phyloP scores from a whole-genome alignment of 2,113 vertebrate species.

The Mola mola region DNA sequence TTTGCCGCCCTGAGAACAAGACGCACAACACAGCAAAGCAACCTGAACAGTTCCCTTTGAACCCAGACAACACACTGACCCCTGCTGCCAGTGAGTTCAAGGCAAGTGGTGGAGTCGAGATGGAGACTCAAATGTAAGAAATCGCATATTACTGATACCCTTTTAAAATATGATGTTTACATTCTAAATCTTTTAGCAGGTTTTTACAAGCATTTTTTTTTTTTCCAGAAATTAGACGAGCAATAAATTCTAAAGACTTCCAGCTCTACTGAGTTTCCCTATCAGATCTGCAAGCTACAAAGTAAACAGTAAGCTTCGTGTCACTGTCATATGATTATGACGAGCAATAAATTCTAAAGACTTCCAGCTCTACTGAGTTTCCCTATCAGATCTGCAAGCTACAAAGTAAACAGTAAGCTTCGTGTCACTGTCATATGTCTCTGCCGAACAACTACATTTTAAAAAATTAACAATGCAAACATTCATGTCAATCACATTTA shows the following conservation, averaged over 20 bases:
- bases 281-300: too few relatives aligned
- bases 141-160: constrained; percentile 2
- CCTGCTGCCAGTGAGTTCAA: constrained; percentile 54
- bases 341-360: background rate
- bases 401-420: background rate
- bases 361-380: background rate
- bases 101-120: constrained; percentile 47
- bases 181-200: constrained; percentile 9
- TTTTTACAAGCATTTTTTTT: background rate
- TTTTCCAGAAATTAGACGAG: background rate
- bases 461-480: background rate
- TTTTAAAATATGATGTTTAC: constrained; percentile 6
- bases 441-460: background rate
- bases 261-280: background rate
- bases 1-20: constrained; percentile 63
- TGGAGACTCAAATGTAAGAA: constrained; percentile 65
- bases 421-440: background rate
- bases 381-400: background rate
- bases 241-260: background rate
- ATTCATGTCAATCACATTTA: too few relatives aligned
- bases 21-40: constrained; percentile 40
- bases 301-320: background rate
- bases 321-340: background rate
- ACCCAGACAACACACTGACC: constrained; percentile 43
- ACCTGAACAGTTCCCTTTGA: constrained; percentile 65